A percentile compares a stretch with the other conserved stretches of the same genome.
These are phyloP conservation scores for Schizopygopsis malacanthus DNA, from an alignment of 2,797 vertebrate genomes.

Conservation along the genomic window DNA sequence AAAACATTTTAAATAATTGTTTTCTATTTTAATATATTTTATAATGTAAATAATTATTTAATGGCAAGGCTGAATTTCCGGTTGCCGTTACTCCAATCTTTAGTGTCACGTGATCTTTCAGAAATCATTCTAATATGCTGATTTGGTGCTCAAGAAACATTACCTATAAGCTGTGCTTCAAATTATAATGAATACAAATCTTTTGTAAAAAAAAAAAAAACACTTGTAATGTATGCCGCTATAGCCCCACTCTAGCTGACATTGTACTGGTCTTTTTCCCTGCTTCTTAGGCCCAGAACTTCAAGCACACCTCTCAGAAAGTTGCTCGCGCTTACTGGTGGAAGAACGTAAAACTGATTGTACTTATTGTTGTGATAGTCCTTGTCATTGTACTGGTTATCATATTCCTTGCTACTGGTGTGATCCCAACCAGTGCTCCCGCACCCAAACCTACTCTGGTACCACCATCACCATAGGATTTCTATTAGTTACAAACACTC, in stretches of 20 bases:
- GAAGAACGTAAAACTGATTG: constrained; percentile 90
- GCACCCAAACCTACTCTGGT: not conserved
- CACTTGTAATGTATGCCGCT: not conserved
- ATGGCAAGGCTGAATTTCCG: not conserved
- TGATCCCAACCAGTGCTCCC: constrained; percentile 75
- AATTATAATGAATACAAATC: not conserved
- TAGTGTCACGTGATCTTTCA: not conserved
- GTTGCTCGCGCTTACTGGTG: constrained; percentile 92
- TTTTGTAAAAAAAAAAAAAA: too few species aligned
- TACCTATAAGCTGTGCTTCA: not conserved
- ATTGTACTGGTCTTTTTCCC: not conserved
- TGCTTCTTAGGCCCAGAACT: constrained; percentile 85
- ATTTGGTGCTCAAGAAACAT: not conserved
- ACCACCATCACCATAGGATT: constrained; percentile 19
- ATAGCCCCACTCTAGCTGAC: not conserved
- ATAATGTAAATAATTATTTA: not conserved
- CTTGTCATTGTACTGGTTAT: constrained; percentile 85
- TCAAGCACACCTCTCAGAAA: constrained; percentile 91
- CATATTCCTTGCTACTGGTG: constrained; percentile 84
- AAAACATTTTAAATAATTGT: not conserved
- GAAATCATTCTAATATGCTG: not conserved
- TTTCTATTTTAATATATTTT: not conserved
- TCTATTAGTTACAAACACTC: not conserved
- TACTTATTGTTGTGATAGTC: constrained; percentile 84
- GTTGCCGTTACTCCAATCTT: not conserved